Base-by-base conservation (phyloP, 2,797 vertebrate genomes). In the Enteromius argenteus region DNA sequence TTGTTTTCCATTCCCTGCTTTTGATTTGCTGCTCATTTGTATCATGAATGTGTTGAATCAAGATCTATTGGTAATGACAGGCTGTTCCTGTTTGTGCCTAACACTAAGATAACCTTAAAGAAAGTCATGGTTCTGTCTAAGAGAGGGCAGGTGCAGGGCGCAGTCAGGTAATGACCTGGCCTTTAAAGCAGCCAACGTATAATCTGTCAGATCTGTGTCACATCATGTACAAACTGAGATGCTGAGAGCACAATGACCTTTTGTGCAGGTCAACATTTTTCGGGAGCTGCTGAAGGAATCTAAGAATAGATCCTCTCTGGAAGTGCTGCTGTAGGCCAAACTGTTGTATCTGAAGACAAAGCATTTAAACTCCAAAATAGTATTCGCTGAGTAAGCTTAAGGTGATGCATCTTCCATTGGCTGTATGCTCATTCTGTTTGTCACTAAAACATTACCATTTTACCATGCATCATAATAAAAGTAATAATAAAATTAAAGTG, bases 171-270 rank as follows among this genome's bases (percentile, higher is more conserved):
- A 80, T 82, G 69, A 64, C 76, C 58, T 81, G 84, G 79, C 83
- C 84, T 88, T 83, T 87, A 85, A 88, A 85, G 78, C 60, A 74
- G 66, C 80, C 81, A 77, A 62, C 39, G 44, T 68, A 81, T 85
- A 73, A 80, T 84, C 69, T 85, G 83, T 86, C 72, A 81, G 78
- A 74, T 85, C 74, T 62, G 58, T 74, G 78, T 84, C 77, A 66
- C 49, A 39, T 79, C 79, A 78, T 10, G 42, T 86, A 75, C 49
- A 56, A 62, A 79, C 80, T 27, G 73, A 80, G 56, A 85, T 86
- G 71, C 83, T 83, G 37, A 78, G 53, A 85, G 72, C 66, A 62
- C 60, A 68, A 19, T 84, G 79, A 69, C 79, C 79, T 87, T 89
- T 85, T 49, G 35, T 69, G 51, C 46, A 53, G 66, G 83, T 76